Conservation (phyloP, 2,888 invertebrate genomes). For the Macaria liturata region DNA sequence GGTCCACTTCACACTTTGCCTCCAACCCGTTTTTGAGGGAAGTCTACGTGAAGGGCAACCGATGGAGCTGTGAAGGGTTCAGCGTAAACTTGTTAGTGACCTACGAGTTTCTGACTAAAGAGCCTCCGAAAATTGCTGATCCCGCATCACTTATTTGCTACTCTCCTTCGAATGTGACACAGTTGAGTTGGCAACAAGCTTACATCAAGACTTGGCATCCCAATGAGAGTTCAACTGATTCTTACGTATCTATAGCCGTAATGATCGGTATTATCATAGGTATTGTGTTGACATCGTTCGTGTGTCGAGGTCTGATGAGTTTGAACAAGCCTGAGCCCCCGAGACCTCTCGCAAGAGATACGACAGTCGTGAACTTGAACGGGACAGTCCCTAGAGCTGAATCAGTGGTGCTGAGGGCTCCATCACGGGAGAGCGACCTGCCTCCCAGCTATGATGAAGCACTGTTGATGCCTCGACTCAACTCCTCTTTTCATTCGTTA, state of each 20-base stretch:
- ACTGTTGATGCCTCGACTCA: conserved; percentile 87
- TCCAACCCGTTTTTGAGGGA: conserved; percentile 83
- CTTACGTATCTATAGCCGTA: conserved; percentile 83
- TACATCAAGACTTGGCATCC: conserved; percentile 86
- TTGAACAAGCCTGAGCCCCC: conserved; percentile 61
- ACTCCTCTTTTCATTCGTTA: conserved; percentile 84
- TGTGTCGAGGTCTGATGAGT: conserved; percentile 79
- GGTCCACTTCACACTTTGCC: conserved; percentile 84
- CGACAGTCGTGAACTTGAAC: conserved; percentile 66
- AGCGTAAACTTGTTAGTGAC: conserved; percentile 82
- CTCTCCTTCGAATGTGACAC: conserved; percentile 85
- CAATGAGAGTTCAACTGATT: conserved; percentile 51
- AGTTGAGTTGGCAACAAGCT: conserved; percentile 87
- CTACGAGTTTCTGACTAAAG: conserved; percentile 83
- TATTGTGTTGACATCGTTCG: conserved; percentile 79
- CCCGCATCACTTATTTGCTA: conserved; percentile 84
- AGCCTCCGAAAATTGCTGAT: conserved; percentile 76
- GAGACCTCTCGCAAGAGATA: conserved; percentile 55
- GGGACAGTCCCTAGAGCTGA: conserved; percentile 54
- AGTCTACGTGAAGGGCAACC: conserved; percentile 87
- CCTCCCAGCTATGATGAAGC: conserved; percentile 92
- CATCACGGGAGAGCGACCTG: conserved; percentile 61
- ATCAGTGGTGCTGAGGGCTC: conserved; percentile 61
- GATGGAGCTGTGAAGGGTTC: conserved; percentile 89
- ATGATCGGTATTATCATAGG: conserved; percentile 80